Percentiles rank a stretch among this genome's conserved stretches.
These are phyloP conservation scores for Phengaris arion DNA, from an alignment of 2,888 invertebrate genomes.

Conservation along the genomic window DNA sequence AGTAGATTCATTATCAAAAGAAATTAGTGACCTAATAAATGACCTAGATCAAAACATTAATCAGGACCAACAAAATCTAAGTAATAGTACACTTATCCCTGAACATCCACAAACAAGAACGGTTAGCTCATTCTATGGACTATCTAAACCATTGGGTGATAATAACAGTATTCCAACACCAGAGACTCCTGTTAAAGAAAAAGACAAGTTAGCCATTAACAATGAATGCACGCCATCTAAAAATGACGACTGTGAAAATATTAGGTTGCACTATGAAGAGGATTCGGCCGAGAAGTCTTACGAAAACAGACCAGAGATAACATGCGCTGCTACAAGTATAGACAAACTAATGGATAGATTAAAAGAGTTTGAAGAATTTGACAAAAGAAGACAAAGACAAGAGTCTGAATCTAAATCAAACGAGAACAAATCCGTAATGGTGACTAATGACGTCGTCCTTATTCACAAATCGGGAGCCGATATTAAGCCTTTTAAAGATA, in stretches of 20 bases:
- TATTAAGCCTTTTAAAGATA: slow-evolving; percentile 69
- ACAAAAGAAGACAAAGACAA: slow-evolving; percentile 69
- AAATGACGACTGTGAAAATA: slow-evolving; percentile 69
- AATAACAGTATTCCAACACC: slow-evolving; percentile 59
- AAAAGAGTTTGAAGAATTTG: slow-evolving; percentile 74
- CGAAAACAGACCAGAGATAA: slow-evolving; percentile 60
- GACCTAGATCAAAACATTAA: slow-evolving; percentile 69
- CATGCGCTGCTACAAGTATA: slow-evolving; percentile 68
- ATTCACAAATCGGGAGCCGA: slow-evolving; percentile 71
- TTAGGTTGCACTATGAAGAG: slow-evolving; percentile 69
- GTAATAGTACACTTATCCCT: slow-evolving; percentile 43
- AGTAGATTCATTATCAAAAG: slow-evolving; percentile 68
- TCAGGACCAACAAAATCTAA: slow-evolving; percentile 54
- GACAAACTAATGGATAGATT: slow-evolving; percentile 75
- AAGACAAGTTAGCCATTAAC: slow-evolving; percentile 50
- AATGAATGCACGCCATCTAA: slow-evolving; percentile 67
- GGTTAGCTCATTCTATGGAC: slow-evolving; percentile 62
- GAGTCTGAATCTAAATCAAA: slow-evolving; percentile 63
- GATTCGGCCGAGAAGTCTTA: slow-evolving; percentile 63
- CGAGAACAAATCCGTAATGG: slow-evolving; percentile 68
- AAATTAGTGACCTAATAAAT: slow-evolving; percentile 72
- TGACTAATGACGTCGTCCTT: slow-evolving; percentile 71
- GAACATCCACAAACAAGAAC: slow-evolving; percentile 60
- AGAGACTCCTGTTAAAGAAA: slow-evolving; percentile 67
- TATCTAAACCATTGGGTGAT: slow-evolving; percentile 61